Percentiles rank a stretch among this genome's conserved stretches.
Evolutionary conservation across 2,888 invertebrate genomes (phyloP).

Genomic region (Gastrophysa polygoni): DNA sequence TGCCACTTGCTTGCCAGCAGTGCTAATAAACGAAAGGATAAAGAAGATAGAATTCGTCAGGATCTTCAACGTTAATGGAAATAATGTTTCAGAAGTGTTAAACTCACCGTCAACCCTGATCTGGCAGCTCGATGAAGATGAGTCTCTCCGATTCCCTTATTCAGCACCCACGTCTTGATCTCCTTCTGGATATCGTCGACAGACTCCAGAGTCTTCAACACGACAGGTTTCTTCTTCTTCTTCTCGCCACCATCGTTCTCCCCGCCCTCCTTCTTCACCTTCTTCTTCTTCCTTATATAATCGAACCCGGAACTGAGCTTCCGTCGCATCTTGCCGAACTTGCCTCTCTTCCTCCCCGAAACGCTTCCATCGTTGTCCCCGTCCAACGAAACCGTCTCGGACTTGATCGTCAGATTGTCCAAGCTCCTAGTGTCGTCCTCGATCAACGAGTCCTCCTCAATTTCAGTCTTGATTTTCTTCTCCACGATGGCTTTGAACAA

Average conservation of each 20-base stretch:
- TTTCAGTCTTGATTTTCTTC: constrained; percentile 47
- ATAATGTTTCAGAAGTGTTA: neutral
- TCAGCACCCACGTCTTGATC: constrained; percentile 89
- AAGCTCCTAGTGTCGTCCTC: constrained; percentile 47
- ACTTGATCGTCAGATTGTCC: constrained; percentile 47
- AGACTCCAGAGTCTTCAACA: constrained; percentile 66
- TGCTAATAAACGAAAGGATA: no score
- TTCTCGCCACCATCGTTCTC: constrained; percentile 38
- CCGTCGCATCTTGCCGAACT: constrained; percentile 70
- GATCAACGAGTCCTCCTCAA: constrained; percentile 42
- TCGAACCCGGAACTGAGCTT: constrained; percentile 87
- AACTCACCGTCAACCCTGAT: constrained; percentile 79
- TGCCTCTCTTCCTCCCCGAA: constrained; percentile 59
- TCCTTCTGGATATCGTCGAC: constrained; percentile 82
- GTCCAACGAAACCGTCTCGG: constrained; percentile 53
- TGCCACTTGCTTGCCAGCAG: no score
- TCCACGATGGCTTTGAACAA: constrained; percentile 47
- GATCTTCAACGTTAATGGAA: neutral
- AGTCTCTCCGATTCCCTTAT: constrained; percentile 94
- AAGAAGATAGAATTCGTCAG: no score
- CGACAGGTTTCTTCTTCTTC: constrained; percentile 51
- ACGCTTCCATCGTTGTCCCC: constrained; percentile 49
- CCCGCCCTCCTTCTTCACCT: constrained; percentile 65
- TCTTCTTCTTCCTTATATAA: constrained; percentile 89
- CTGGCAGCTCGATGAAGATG: constrained; percentile 90